phyloP scores from a whole-genome alignment of 2,888 invertebrate species.

The Gnatocerus cornutus region DNA sequence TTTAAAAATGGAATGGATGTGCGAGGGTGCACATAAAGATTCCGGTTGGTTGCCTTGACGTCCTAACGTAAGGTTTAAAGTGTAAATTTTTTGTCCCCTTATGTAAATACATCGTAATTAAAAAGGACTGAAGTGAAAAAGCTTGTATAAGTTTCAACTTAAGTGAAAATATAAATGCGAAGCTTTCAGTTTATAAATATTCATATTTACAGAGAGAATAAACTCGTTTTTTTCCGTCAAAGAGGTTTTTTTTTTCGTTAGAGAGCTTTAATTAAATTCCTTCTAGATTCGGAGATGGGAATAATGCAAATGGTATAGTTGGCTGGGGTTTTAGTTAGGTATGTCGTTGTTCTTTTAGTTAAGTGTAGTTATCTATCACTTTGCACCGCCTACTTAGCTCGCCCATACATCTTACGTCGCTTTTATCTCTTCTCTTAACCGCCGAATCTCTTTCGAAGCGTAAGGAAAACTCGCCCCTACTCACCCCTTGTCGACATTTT shows the following conservation, averaged over 20 bases:
- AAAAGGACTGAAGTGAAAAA: slow-evolving; percentile 68
- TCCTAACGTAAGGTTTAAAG: slow-evolving; percentile 49
- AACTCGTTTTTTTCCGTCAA: slow-evolving; percentile 5
- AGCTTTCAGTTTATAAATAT: slow-evolving; percentile 63
- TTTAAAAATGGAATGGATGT: slow-evolving; percentile 25
- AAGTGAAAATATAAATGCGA: slow-evolving; percentile 67
- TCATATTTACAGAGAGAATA: slow-evolving; percentile 58
- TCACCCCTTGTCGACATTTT: slow-evolving; percentile 21
- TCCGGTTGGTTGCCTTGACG: slow-evolving; percentile 43
- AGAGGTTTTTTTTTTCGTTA: not conserved
- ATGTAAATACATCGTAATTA: slow-evolving; percentile 63
- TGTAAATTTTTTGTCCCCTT: slow-evolving; percentile 50
- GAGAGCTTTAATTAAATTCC: slow-evolving; percentile 8
- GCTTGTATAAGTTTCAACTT: slow-evolving; percentile 67
- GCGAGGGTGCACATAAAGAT: slow-evolving; percentile 30
- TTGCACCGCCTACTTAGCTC: slow-evolving; percentile 60
- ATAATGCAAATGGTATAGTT: slow-evolving; percentile 43
- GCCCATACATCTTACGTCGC: slow-evolving; percentile 57
- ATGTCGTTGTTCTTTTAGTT: slow-evolving; percentile 62
- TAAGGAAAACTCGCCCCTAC: slow-evolving; percentile 1
- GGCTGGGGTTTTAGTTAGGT: slow-evolving; percentile 55
- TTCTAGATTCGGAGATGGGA: slow-evolving; percentile 26
- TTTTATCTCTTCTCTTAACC: slow-evolving; percentile 50
- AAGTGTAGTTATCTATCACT: slow-evolving; percentile 68
- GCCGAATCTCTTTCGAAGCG: slow-evolving; percentile 37